phyloP scores from a whole-genome alignment of 2,113 vertebrate species.

The Axis porcinus region DNA sequence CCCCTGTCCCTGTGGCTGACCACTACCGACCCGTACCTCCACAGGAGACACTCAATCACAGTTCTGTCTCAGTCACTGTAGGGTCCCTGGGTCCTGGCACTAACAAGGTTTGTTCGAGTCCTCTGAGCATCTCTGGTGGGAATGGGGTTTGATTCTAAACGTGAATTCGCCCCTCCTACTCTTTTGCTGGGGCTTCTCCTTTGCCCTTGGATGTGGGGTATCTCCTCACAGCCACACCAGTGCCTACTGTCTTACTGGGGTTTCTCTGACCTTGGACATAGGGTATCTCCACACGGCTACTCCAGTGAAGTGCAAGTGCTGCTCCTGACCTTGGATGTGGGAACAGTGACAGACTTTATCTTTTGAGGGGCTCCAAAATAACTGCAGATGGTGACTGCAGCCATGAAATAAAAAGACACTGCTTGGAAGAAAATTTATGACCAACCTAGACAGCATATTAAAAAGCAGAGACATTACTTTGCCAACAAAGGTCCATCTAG shows the following conservation, averaged over 20 bases:
- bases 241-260: neutral
- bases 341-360: neutral
- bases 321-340: neutral
- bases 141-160: neutral
- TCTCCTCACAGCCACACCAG: neutral
- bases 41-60: neutral
- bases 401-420: neutral
- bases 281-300: neutral
- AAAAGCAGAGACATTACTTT: neutral
- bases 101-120: neutral
- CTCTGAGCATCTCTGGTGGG: neutral
- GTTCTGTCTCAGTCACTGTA: neutral
- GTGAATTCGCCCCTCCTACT: accelerated
- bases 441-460: neutral
- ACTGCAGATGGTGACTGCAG: neutral
- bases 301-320: neutral
- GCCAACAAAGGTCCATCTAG: neutral
- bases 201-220: neutral
- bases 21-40: neutral
- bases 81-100: neutral
- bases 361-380: neutral
- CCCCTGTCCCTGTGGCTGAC: neutral
- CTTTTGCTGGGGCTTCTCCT: neutral
- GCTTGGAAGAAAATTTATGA: neutral
- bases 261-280: neutral